phyloP scores from a whole-genome alignment of 2,113 vertebrate genomes.

The Colius striatus region DNA sequence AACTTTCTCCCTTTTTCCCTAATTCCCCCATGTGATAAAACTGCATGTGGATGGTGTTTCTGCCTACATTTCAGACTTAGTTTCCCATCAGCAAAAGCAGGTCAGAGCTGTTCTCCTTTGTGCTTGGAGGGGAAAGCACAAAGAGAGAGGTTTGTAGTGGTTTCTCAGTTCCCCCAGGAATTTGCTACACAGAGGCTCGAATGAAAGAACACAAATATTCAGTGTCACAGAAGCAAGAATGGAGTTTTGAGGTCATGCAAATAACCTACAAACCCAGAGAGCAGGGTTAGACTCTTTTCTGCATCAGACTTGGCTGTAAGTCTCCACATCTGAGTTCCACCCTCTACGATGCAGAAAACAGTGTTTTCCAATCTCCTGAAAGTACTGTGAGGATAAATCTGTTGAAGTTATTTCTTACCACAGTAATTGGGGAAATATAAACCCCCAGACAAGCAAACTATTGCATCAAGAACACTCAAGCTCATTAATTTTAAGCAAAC shows the following conservation, averaged over 20 bases:
- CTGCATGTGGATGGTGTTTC: background rate
- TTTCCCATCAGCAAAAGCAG: constrained; percentile 15
- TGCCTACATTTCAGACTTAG: background rate
- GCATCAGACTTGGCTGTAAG: background rate
- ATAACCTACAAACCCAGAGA: constrained; percentile 22
- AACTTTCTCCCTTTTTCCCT: background rate
- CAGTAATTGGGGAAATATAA: background rate
- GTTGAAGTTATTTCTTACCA: background rate
- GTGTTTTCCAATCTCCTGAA: background rate
- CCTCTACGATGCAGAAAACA: background rate
- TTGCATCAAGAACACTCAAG: background rate
- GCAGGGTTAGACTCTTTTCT: background rate
- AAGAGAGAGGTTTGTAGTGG: background rate
- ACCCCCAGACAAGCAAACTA: background rate
- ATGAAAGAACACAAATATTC: background rate
- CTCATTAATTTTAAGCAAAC: background rate
- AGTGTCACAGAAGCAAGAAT: background rate
- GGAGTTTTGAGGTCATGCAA: background rate
- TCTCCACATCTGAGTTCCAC: background rate
- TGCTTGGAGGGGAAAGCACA: background rate
- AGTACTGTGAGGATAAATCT: background rate
- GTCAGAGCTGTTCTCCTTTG: background rate
- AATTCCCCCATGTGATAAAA: background rate
- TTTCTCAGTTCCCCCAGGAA: constrained; percentile 18
- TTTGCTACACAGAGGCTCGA: background rate